Evolutionary conservation across 1,140 invertebrate genomes (phyloP).

Genomic region (Phenacoccus solenopsis): DNA sequence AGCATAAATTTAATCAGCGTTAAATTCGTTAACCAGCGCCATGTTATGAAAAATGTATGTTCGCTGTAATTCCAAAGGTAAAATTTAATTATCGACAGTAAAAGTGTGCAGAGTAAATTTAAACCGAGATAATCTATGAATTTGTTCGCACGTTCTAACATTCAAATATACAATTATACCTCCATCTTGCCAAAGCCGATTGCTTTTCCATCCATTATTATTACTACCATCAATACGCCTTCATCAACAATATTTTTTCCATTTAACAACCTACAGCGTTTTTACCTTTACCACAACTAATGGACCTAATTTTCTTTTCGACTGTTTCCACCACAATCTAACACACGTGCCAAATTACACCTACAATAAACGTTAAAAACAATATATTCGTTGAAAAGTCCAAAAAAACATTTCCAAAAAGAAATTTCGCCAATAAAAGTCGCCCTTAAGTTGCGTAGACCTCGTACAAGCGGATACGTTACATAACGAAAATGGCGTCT

Average conservation of each 20-base stretch:
- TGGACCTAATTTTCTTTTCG: too few relatives aligned
- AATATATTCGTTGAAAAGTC: neutral
- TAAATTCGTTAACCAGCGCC: neutral
- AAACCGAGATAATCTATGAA: too few relatives aligned
- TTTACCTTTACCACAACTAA: too few relatives aligned
- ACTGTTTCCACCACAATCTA: too few relatives aligned
- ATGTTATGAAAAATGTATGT: neutral
- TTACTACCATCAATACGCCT: too few relatives aligned
- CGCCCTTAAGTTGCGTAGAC: neutral
- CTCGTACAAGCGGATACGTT: neutral
- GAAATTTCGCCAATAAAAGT: neutral
- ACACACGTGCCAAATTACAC: neutral
- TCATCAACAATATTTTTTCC: too few relatives aligned
- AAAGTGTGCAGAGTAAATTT: too few relatives aligned
- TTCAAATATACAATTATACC: too few relatives aligned
- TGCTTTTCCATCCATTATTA: too few relatives aligned
- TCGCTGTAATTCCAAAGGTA: neutral
- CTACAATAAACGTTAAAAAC: neutral
- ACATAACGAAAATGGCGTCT: neutral
- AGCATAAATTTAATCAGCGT: neutral
- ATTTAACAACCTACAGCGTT: too few relatives aligned
- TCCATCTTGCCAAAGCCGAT: too few relatives aligned
- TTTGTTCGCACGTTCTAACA: too few relatives aligned
- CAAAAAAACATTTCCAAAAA: neutral
- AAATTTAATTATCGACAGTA: neutral